These are phyloP conservation scores for Danio kyathit DNA, from an alignment of 2,797 vertebrate species.

Conservation along the genomic window DNA sequence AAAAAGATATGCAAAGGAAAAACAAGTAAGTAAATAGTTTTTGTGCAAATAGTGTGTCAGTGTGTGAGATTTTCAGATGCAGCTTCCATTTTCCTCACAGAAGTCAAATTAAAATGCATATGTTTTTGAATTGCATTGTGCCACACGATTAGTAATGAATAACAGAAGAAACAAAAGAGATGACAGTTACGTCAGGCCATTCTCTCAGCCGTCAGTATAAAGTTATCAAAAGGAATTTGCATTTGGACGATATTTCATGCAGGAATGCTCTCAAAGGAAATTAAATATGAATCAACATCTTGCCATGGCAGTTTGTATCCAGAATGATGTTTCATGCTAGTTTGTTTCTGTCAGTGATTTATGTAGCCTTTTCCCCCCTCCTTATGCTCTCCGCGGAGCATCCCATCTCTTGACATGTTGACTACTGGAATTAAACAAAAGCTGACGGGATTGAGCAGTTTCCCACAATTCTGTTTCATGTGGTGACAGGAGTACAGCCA, in stretches of 20 bases:
- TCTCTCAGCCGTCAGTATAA: not conserved
- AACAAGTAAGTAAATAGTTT: no score
- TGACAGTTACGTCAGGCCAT: not conserved
- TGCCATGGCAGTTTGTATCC: conserved; percentile 1
- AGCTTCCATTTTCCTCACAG: not conserved
- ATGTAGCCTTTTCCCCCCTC: conserved; percentile 7
- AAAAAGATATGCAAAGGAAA: no score
- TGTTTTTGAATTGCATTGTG: not conserved
- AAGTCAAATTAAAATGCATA: not conserved
- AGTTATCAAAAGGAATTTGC: conserved; percentile 22
- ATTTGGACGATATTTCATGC: conserved; percentile 8
- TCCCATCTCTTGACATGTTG: conserved; percentile 44
- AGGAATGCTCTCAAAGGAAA: conserved; percentile 31
- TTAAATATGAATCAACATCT: conserved; percentile 39
- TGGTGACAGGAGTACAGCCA: conserved; percentile 51
- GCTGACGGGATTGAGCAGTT: conserved; percentile 53
- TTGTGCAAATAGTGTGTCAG: no score
- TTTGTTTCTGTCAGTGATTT: conserved; percentile 51
- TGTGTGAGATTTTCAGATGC: no score
- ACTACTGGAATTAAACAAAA: conserved; percentile 54
- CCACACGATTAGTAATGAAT: not conserved
- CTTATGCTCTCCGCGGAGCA: conserved; percentile 7
- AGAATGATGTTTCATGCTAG: conserved; percentile 32
- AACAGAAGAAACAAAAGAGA: not conserved
- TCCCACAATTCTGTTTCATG: conserved; percentile 54